phyloP scores from a whole-genome alignment of 2,888 invertebrate genomes.

The Nasonia oneida region DNA sequence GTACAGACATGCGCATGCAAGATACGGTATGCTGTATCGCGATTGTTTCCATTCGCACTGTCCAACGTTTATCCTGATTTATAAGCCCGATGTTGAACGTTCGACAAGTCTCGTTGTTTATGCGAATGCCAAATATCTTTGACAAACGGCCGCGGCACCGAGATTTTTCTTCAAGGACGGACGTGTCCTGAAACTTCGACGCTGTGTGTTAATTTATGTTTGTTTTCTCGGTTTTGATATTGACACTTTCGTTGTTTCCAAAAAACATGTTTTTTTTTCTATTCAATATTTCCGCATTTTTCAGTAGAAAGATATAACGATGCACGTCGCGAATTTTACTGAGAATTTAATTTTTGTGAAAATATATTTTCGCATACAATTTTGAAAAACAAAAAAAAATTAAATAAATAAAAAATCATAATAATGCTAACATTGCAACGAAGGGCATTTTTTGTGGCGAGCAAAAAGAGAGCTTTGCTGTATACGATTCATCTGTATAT shows the following conservation, averaged over 20 bases:
- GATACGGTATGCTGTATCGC: conserved; percentile 17
- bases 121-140: conserved; percentile 44
- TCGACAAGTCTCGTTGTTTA: conserved; percentile 52
- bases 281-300: too few relatives aligned
- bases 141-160: conserved; percentile 19
- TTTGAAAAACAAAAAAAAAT: too few relatives aligned
- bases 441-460: too few relatives aligned
- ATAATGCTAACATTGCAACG: too few relatives aligned
- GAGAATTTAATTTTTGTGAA: too few relatives aligned
- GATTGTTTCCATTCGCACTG: conserved; percentile 47
- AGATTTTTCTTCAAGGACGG: background rate
- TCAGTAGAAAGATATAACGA: too few relatives aligned
- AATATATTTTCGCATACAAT: too few relatives aligned
- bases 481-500: background rate
- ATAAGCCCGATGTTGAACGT: conserved; percentile 37
- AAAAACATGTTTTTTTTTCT: background rate
- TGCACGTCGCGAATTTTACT: too few relatives aligned
- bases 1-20: background rate
- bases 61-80: conserved; percentile 50
- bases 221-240: background rate
- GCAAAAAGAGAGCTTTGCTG: background rate
- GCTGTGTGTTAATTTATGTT: conserved; percentile 6
- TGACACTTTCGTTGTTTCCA: background rate
- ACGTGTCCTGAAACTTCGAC: background rate
- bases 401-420: too few relatives aligned